Evolutionary conservation across 2,113 vertebrate genomes (phyloP).

Genomic region (Microcebus ravelobensis): DNA sequence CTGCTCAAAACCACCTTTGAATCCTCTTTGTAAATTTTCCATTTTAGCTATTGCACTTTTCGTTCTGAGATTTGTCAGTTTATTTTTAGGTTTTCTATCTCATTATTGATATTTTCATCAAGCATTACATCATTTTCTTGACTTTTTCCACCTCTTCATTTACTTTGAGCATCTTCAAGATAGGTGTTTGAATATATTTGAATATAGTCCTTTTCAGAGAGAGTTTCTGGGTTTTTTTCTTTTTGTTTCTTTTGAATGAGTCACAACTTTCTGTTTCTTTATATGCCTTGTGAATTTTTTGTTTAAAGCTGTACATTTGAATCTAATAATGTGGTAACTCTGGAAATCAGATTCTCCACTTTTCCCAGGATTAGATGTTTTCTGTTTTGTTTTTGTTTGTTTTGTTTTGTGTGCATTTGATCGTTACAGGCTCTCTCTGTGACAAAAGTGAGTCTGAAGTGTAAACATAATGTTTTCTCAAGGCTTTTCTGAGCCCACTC

Average conservation of each 20-base stretch:
- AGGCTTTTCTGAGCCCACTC: neutral
- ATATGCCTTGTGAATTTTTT: neutral
- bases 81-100: neutral
- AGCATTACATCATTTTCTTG: neutral
- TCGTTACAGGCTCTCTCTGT: neutral
- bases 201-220: neutral
- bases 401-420: neutral
- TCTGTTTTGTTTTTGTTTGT: neutral
- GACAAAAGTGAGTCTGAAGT: neutral
- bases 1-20: neutral
- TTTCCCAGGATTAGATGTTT: neutral
- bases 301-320: neutral
- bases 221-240: neutral
- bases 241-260: neutral
- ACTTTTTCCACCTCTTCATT: neutral
- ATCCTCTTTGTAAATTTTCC: neutral
- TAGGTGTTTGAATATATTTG: no score
- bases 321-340: neutral
- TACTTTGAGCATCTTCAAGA: neutral
- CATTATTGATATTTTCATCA: neutral
- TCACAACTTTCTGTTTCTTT: neutral
- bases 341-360: neutral
- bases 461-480: neutral
- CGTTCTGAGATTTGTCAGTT: neutral
- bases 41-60: neutral